Conservation (phyloP, 1,140 invertebrate genomes). For the Solenopsis invicta region DNA sequence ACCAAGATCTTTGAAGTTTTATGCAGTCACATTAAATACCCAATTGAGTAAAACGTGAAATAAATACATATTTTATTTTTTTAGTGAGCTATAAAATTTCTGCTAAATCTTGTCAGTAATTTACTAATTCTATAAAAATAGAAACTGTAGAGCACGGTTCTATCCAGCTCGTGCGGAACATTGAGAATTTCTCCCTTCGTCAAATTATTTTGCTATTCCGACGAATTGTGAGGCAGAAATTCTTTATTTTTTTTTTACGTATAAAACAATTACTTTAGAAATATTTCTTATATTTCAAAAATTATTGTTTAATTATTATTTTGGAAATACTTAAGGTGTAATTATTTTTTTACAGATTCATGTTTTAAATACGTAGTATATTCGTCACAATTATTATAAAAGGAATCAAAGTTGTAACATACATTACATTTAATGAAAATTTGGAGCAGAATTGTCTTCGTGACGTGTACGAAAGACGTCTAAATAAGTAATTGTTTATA, state of each 20-base stretch:
- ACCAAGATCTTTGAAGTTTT: conserved; percentile 27
- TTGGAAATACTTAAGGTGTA: background rate
- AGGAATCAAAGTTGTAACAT: background rate
- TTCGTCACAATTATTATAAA: background rate
- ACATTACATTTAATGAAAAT: background rate
- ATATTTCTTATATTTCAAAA: background rate
- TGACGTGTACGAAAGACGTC: background rate
- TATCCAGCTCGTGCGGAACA: conserved; percentile 52
- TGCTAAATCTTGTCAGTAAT: background rate
- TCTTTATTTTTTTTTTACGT: background rate
- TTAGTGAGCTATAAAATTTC: background rate
- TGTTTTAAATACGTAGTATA: conserved; percentile 2
- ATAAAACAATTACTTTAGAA: background rate
- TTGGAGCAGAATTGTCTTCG: background rate
- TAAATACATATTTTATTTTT: background rate
- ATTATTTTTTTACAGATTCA: background rate
- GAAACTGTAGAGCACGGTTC: conserved; percentile 17
- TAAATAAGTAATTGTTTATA: background rate
- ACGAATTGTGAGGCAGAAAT: conserved; percentile 48
- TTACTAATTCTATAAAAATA: background rate
- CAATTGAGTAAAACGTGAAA: background rate
- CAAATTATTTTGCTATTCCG: conserved; percentile 48
- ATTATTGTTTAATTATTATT: background rate
- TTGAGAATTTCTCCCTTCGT: conserved; percentile 58
- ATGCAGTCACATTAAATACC: background rate